phyloP scores from a whole-genome alignment of 2,888 invertebrate species.

The Litoditis marina region DNA sequence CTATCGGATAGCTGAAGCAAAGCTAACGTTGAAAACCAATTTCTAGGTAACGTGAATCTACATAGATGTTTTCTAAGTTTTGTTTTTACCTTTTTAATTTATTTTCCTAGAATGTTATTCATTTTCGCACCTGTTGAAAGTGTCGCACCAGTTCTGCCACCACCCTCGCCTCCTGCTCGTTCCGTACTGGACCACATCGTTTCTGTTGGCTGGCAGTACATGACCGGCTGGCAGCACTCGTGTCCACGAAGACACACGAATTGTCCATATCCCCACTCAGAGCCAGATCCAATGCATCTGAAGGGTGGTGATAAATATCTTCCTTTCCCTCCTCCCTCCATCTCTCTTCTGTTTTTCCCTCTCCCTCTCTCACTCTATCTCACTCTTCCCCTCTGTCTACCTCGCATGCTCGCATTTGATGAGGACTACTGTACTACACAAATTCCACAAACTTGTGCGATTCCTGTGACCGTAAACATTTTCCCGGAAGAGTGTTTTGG shows the following conservation, averaged over 20 bases:
- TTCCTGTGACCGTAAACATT: too few species aligned
- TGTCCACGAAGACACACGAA: constrained; percentile 68
- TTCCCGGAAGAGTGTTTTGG: too few species aligned
- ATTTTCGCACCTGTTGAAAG: constrained; percentile 25
- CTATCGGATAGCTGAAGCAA: background rate
- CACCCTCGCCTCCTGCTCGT: constrained; percentile 37
- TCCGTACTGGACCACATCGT: constrained; percentile 21
- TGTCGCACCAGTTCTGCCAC: constrained; percentile 22
- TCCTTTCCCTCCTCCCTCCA: too few species aligned
- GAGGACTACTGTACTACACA: too few species aligned
- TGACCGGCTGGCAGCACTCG: constrained; percentile 16
- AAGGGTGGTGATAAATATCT: too few species aligned
- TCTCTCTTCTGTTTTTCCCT: too few species aligned
- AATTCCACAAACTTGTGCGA: background rate
- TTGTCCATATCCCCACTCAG: constrained; percentile 63
- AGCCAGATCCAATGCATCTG: constrained; percentile 4
- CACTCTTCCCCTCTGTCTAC: too few species aligned
- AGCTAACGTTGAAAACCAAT: too few species aligned
- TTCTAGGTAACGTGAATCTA: too few species aligned
- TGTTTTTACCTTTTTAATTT: background rate
- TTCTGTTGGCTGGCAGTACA: background rate
- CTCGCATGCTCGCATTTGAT: too few species aligned
- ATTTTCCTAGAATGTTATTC: background rate
- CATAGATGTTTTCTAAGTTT: too few species aligned
- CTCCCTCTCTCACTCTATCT: too few species aligned